Percentiles rank a stretch among this genome's conserved stretches.
These are phyloP conservation scores for Chaetodon trifasciatus DNA, from an alignment of 2,797 vertebrate genomes.

Conservation along the genomic window DNA sequence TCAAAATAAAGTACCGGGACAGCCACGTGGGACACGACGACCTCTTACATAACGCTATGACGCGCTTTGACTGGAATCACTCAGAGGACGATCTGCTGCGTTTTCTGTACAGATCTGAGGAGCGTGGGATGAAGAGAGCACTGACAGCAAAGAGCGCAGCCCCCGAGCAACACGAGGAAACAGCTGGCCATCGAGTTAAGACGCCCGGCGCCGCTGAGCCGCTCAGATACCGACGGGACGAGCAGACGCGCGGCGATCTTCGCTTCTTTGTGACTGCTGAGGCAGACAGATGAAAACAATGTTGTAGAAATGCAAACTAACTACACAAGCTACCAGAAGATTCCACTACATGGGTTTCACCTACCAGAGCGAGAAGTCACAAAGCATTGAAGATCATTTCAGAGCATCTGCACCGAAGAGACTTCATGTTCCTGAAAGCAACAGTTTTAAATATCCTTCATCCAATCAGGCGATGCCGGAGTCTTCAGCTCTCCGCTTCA, in stretches of 20 bases:
- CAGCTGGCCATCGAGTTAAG: conserved; percentile 21
- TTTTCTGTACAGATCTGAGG: conserved; percentile 27
- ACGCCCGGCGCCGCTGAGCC: neutral
- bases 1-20: neutral
- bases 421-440: neutral
- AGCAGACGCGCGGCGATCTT: conserved; percentile 6
- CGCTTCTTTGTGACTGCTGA: conserved; percentile 7
- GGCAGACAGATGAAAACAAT: conserved; percentile 68
- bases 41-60: conserved; percentile 6
- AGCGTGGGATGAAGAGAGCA: conserved; percentile 5
- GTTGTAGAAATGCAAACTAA: conserved; percentile 67
- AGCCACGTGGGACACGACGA: conserved; percentile 19
- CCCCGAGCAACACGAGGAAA: conserved; percentile 45
- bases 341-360: conserved; percentile 70
- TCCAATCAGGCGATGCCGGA: neutral
- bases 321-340: conserved; percentile 65
- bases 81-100: conserved; percentile 27
- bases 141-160: conserved; percentile 29
- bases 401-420: neutral
- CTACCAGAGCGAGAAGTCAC: conserved; percentile 35
- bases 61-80: conserved; percentile 25
- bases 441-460: conserved; percentile 14
- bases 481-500: neutral
- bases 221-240: neutral
- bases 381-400: conserved; percentile 15